Evolutionary conservation across 1,140 invertebrate genomes (phyloP).

Genomic region (Pseudomyrmex pallidus): DNA sequence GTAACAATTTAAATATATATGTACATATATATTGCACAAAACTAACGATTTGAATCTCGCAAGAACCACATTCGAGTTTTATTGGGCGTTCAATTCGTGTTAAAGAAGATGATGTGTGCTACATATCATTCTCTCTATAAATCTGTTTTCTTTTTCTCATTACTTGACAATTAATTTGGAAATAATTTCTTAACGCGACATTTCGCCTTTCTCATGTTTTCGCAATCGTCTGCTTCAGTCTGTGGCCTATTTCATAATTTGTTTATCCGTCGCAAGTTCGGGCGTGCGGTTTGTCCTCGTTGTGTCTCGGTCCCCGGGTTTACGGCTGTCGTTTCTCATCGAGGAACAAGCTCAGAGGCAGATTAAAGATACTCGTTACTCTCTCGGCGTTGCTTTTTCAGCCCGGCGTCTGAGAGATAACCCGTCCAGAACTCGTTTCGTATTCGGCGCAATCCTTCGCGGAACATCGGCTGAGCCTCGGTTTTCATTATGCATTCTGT

Average conservation of each 20-base stretch:
- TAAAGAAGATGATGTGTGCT: no score
- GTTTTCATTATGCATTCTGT: conserved; percentile 59
- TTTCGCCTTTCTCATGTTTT: conserved; percentile 34
- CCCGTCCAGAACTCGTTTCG: conserved; percentile 60
- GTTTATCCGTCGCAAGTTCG: conserved; percentile 33
- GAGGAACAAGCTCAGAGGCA: conserved; percentile 27
- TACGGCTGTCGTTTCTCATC: conserved; percentile 19
- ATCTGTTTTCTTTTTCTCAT: no score
- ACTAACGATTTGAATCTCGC: no score
- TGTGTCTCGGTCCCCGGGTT: neutral
- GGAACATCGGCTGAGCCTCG: conserved; percentile 21
- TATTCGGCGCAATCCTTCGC: conserved; percentile 54
- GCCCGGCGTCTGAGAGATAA: conserved; percentile 42
- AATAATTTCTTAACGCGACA: no score
- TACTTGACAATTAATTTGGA: neutral
- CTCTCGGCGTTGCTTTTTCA: conserved; percentile 27
- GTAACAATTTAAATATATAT: no score
- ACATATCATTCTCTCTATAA: no score
- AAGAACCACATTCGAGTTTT: no score
- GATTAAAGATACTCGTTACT: conserved; percentile 56
- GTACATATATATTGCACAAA: no score
- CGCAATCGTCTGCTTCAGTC: conserved; percentile 28
- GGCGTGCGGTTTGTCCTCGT: conserved; percentile 18
- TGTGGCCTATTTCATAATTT: conserved; percentile 40
- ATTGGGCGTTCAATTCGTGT: no score